Evolutionary conservation across 2,113 vertebrate genomes (phyloP), one percentile per base, ranked within the genome.

Genomic region (Alexandromys fortis): DNA sequence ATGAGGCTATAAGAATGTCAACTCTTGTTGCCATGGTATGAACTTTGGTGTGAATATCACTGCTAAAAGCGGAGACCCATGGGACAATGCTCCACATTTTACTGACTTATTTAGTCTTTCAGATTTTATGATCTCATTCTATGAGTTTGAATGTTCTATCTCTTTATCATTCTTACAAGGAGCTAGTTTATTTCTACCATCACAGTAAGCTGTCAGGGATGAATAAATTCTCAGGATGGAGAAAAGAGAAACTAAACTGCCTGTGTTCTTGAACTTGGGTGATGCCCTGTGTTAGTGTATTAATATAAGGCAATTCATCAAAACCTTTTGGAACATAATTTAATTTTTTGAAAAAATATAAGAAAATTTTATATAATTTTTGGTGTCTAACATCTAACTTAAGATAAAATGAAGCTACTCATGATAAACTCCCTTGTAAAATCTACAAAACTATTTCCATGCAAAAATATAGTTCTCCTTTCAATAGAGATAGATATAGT

Each of bases 341-440:
- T 90, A 1, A 26, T 78, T 70, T 14, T 1, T 7, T 93, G 0
- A 10, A 91, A 92, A 28, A 83, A 14, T 47, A 21, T 26, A 21
- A 63, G 2, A 52, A 90, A 58, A 24, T 7, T 22, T 24, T 76
- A 14, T 78, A 33, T 0, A 38, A 19, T 76, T 0, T 33, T 7
- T 94, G 26, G 38, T 47, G 11, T 68, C 78, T 17, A 65, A 38
- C 47, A 76, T 73, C 61, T 45, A 47, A 42, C 49, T 67, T 58
- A 86, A 88, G 30, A 45, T 83, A 73, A 89, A 78, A 76, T 76
- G 28, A 78, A 58, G 73, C 4, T 72, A 13, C 1, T 72, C 16
- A 55, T 85, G 7, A 42, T 88, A 77, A 95, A 83, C 26, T 67
- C 10, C 72, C 91, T 96, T 76, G 12, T 42, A 86, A 94, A 85